Evolutionary conservation across 2,113 vertebrate species (phyloP), one percentile per base, ranked within the genome.

Genomic region (Neodon shergylaensis): DNA sequence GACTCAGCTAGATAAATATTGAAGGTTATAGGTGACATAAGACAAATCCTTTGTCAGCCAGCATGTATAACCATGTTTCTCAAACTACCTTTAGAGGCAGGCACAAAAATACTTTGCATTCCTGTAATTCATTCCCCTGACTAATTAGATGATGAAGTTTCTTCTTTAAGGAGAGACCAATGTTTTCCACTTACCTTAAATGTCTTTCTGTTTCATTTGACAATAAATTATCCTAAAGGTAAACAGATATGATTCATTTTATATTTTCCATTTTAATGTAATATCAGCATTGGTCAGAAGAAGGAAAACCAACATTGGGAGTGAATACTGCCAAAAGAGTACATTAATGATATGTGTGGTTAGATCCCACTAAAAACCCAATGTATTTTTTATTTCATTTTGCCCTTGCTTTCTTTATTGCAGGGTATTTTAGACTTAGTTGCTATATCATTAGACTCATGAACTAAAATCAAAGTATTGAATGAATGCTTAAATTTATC

Each of bases 401-500:
- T 88, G 74, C 94, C 42, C 54, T 83, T 86, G 28, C 16, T 78
- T 77, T 83, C 12, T 33, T 94, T 90, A 9, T 87, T 91, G 70
- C 19, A 88, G 81, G 36, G 47, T 73, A 90, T 90, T 44, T 92
- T 95, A n/a, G 65, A 84, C 14, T 77, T 90, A 70, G 31, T 7
- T 87, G 68, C 77, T 65, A 49, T 13, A 52, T 83, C 7, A 49
- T 28, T 47, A 24, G 21, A 52, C 79, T 58, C 47, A 11, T 36
- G 58, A 7, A 33, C 94, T 81, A 52, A 82, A 89, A 49, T 39
- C 24, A 92, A 84, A 82, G 36, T 86, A 7, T 1, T 78, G 28
- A 95, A 93, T 96, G 89, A 79, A 70, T 81, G 90, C 22, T 19
- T 92, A 44, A 90, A 82, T 93, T 96, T 33, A 73, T 77, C 49